phyloP scores from a whole-genome alignment of 2,888 invertebrate species.

The Galerucella calmariensis region DNA sequence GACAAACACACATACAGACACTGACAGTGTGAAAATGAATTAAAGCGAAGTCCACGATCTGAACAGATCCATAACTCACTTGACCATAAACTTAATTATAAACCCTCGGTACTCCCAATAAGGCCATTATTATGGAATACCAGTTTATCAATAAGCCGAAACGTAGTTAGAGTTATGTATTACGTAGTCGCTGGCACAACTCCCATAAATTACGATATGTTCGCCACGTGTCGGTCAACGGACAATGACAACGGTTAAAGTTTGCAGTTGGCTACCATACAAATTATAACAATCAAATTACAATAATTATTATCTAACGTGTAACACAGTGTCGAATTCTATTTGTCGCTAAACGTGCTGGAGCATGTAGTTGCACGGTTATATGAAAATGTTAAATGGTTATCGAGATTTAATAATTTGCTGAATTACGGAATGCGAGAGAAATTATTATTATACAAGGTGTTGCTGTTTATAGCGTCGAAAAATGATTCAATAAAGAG shows the following conservation, averaged over 20 bases:
- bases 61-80: slow-evolving; percentile 13
- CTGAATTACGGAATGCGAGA: neutral
- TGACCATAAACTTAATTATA: slow-evolving; percentile 21
- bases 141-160: slow-evolving; percentile 33
- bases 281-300: slow-evolving; percentile 43
- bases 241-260: slow-evolving; percentile 17
- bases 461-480: too few relatives aligned
- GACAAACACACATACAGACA: neutral
- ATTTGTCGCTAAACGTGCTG: slow-evolving; percentile 27
- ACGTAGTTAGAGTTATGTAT: slow-evolving; percentile 26
- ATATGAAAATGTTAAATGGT: slow-evolving; percentile 7
- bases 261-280: slow-evolving; percentile 38
- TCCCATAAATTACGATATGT: slow-evolving; percentile 25
- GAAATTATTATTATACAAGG: neutral
- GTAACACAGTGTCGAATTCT: slow-evolving; percentile 33
- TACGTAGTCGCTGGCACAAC: slow-evolving; percentile 8
- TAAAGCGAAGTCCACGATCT: neutral
- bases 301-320: slow-evolving; percentile 39
- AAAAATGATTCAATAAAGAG: too few relatives aligned
- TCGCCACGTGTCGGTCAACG: slow-evolving; percentile 33
- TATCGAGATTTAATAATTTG: slow-evolving; percentile 1
- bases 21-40: too few relatives aligned
- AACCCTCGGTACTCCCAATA: slow-evolving; percentile 15
- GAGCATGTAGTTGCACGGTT: slow-evolving; percentile 19
- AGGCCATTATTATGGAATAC: slow-evolving; percentile 28